A percentile compares a stretch with the other conserved stretches of the same genome.
phyloP scores from a whole-genome alignment of 1,140 invertebrate species.

The Drosophila bipectinata region DNA sequence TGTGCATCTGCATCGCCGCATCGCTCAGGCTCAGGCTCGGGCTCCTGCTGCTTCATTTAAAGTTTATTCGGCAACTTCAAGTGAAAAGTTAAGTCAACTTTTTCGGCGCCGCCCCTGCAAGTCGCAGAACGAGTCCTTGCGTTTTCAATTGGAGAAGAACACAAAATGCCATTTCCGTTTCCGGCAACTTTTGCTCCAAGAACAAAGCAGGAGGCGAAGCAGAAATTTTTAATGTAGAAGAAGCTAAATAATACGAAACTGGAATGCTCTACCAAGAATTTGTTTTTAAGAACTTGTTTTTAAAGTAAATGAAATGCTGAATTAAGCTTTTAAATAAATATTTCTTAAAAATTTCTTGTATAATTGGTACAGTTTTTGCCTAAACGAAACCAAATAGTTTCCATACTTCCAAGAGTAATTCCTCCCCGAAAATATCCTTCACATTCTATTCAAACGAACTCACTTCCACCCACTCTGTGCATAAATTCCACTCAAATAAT shows the following conservation, averaged over 20 bases:
- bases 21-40: slow-evolving; percentile 7
- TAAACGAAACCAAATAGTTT: slow-evolving; percentile 15
- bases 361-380: not conserved
- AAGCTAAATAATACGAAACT: not conserved
- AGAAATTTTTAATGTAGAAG: slow-evolving; percentile 11
- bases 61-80: slow-evolving; percentile 80
- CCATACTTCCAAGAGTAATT: not conserved
- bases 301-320: too few relatives aligned
- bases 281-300: not conserved
- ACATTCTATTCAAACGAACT: slow-evolving; percentile 24
- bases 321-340: too few relatives aligned
- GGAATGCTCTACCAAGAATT: not conserved
- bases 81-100: slow-evolving; percentile 80
- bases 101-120: slow-evolving; percentile 26
- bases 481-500: slow-evolving; percentile 78
- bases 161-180: slow-evolving; percentile 82
- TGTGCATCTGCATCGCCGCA: slow-evolving; percentile 74
- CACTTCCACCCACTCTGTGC: slow-evolving; percentile 35
- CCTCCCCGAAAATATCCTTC: not conserved
- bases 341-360: not conserved
- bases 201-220: slow-evolving; percentile 55
- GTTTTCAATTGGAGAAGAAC: slow-evolving; percentile 49
- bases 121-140: not conserved
- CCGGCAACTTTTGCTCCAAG: slow-evolving; percentile 71
- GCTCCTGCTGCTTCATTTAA: slow-evolving; percentile 58